A percentile compares a stretch with the other conserved stretches of the same genome.
These are phyloP conservation scores for Megalurothrips usitatus DNA, from an alignment of 2,888 invertebrate genomes.

Conservation along the genomic window DNA sequence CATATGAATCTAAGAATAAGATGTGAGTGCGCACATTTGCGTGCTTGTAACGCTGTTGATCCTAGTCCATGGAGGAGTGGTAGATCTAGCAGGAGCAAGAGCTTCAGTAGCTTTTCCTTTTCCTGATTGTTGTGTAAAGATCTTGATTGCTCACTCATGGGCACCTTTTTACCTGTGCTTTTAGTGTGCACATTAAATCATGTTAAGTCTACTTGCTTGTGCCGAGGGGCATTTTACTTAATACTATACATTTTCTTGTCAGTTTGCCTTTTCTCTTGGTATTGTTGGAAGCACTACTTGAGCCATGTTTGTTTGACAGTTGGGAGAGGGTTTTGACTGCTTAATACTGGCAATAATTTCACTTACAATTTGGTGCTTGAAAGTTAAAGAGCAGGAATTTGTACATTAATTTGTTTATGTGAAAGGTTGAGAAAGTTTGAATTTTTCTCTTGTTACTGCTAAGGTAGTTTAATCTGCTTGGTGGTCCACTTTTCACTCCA, in stretches of 20 bases:
- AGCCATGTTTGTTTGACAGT: background rate
- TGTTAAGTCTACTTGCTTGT: slow-evolving; percentile 26
- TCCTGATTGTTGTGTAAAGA: background rate
- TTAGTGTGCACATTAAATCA: slow-evolving; percentile 29
- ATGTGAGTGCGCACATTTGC: background rate
- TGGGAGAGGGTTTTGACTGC: too few species aligned
- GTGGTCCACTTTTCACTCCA: too few species aligned
- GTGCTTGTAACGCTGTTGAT: slow-evolving; percentile 6
- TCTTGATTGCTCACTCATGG: background rate
- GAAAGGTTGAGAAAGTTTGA: too few species aligned
- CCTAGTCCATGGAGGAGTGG: slow-evolving; percentile 14
- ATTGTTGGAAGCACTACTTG: background rate
- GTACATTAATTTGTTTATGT: too few species aligned
- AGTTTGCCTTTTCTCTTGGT: background rate
- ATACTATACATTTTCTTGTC: background rate
- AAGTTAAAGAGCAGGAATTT: too few species aligned
- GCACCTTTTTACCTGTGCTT: slow-evolving; percentile 7
- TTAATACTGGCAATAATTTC: too few species aligned
- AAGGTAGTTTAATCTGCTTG: too few species aligned
- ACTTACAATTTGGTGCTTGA: too few species aligned
- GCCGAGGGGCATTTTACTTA: slow-evolving; percentile 7
- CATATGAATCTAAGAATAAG: background rate
- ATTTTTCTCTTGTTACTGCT: too few species aligned
- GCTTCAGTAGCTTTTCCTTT: background rate
- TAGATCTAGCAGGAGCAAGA: slow-evolving; percentile 24